Evolutionary conservation across 2,113 vertebrate genomes (phyloP), one percentile per base, ranked within the genome.

Genomic region (Ia io): DNA sequence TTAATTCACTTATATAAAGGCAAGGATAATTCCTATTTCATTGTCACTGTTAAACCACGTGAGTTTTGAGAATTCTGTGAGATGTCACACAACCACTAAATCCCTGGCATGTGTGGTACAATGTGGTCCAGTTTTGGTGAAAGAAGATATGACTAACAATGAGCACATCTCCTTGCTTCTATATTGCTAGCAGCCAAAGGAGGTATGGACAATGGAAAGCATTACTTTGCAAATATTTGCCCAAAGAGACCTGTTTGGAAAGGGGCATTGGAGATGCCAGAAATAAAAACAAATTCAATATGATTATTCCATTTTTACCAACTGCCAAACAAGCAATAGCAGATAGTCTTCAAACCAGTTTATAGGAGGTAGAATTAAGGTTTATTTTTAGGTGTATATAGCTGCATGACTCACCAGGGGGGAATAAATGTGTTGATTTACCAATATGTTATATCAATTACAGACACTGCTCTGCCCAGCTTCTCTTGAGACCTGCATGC

Each of bases 281-380:
- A 59, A 83, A 78, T 35, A 85, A 63, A 44, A 90, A n/a, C n/a
- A 91, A 93, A 90, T 80, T 74, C 92, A 59, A 86, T 47, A 30
- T 25, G 95, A 96, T 65, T 74, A 84, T 88, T 96, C 73, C 91
- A 76, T 94, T 93, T 95, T 90, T 88, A 93, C 78, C 74, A 96
- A 70, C 79, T 51, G 20, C 70, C 37, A 96, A 89, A 82, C 47
- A 97, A 96, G 92, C 65, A 92, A 74, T 93, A 94, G 82, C 40
- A 91, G 32, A 94, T 56, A 92, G 91, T 89, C 80, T 96, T 73
- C 85, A 92, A 79, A 61, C 51, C 2, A 0, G 17, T 11, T 92
- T 93, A 84, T 93, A 71, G 77, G 79, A 95, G 94, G 73, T 76
- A 80, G 65, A 96, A 95, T 77, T 44, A 44, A 40, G 82, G 76